phyloP scores from a whole-genome alignment of 2,888 invertebrate species.

The Chymomyza caudatula region DNA sequence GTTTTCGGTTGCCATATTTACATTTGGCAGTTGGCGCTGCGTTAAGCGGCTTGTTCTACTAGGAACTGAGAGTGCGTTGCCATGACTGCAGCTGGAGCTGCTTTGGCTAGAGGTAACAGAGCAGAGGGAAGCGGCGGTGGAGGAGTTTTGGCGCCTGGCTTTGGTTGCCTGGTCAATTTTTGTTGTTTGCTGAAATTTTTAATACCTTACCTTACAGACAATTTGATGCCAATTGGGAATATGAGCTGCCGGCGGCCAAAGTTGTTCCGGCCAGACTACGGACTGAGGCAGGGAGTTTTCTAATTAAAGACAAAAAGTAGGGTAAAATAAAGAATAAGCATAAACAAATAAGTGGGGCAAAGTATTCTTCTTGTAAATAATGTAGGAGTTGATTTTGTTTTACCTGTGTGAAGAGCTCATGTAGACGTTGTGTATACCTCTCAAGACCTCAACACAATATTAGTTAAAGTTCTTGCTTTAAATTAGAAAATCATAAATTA shows the following conservation, averaged over 20 bases:
- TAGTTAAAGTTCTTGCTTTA: no score
- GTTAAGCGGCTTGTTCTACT: constrained; percentile 57
- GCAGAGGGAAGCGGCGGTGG: constrained; percentile 12
- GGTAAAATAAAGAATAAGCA: constrained; percentile 37
- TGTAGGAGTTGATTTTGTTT: neutral
- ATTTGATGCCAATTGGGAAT: constrained; percentile 60
- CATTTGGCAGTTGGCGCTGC: constrained; percentile 68
- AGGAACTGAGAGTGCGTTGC: constrained; percentile 40
- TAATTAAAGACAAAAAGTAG: constrained; percentile 61
- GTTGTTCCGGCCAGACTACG: neutral
- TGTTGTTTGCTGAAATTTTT: constrained; percentile 58
- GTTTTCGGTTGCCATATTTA: constrained; percentile 61
- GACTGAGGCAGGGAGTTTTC: constrained; percentile 37
- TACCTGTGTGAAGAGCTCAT: neutral
- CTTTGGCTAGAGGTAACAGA: constrained; percentile 10
- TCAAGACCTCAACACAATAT: no score
- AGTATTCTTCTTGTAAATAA: neutral
- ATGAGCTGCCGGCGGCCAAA: constrained; percentile 12
- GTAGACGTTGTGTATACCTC: no score
- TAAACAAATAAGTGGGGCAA: constrained; percentile 30
- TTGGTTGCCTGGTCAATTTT: neutral
- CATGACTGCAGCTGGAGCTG: constrained; percentile 33
- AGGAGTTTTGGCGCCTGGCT: constrained; percentile 18
- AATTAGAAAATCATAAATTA: no score
- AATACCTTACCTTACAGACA: constrained; percentile 64